phyloP scores from a whole-genome alignment of 2,113 vertebrate genomes.

The Columbina picui region DNA sequence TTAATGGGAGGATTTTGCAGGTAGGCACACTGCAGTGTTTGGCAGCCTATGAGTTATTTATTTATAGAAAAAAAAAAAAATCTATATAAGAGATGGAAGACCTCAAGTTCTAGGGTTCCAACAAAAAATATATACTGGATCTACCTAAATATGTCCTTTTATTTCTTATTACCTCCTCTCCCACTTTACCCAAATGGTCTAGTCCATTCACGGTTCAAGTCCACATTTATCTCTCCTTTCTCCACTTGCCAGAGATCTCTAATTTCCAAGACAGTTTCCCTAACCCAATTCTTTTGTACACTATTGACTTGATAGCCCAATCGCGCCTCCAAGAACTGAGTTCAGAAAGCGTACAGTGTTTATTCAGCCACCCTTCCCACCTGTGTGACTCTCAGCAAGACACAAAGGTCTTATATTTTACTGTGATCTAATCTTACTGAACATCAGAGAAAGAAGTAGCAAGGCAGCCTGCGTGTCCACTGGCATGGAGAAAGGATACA shows the following conservation, averaged over 20 bases:
- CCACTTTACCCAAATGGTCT: background rate
- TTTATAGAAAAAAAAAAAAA: background rate
- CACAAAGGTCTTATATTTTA: background rate
- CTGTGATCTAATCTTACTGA: background rate
- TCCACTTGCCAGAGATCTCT: background rate
- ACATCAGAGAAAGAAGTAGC: background rate
- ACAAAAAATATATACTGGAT: background rate
- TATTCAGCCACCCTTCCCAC: background rate
- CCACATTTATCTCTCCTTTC: background rate
- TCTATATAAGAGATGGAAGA: background rate
- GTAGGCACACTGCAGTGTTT: background rate
- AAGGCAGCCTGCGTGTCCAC: background rate
- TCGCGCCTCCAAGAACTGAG: background rate
- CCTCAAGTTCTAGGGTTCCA: background rate
- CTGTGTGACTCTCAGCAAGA: background rate
- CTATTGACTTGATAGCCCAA: background rate
- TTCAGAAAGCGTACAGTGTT: background rate
- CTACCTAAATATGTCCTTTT: background rate
- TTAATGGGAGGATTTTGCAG: background rate
- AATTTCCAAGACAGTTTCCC: background rate
- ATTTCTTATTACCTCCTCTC: background rate
- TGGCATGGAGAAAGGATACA: background rate
- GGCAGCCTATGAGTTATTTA: background rate
- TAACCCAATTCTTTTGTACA: background rate
- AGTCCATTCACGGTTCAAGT: background rate